Base-by-base conservation (phyloP, 2,888 invertebrate species). In the Euplagia quadripunctaria region DNA sequence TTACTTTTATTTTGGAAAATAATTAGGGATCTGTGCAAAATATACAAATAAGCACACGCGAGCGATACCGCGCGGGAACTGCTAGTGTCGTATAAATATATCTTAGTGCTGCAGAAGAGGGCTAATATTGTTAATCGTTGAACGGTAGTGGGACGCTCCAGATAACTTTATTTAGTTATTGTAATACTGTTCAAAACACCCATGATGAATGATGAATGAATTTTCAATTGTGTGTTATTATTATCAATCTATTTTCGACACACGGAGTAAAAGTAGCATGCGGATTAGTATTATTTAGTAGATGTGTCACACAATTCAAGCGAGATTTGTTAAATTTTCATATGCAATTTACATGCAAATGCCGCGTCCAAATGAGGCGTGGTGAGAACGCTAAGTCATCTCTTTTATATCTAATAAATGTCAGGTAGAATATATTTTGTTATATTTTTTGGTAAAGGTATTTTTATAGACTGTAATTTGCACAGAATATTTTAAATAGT, bases 281-380 rank as follows among this genome's bases (percentile, higher is more conserved):
- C 64, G 41, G 0, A 68, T 72, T 64, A 67, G 70, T 64, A 55
- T 70, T 52, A 66, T 31, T 58, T 52, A 31, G 16, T 8, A 49
- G 42, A 68, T 63, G 43, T 52, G 58, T 69, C 61, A 55, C 42
- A 70, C 68, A 75, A 77, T 58, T 46, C 68, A 71, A 68, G 46
- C 63, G 71, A 75, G 46, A 79, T 79, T 76, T 73, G 61, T 71
- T 75, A 68, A 66, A 79, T 71, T 71, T 74, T 69, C 73, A 73
- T 81, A 77, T 58, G 11, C 63, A 17, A 80, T 81, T 82, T 70
- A 70, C 66, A 81, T 75, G 74, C 64, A 71, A 78, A 82, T 82
- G 66, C 4, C 31, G 9, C 41, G 11, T 20, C 16, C 31, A 16
- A 11, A 31, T 20, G 58, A 11, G 41, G 11, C 17, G 4, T 12